Base-by-base conservation (phyloP, 2,888 invertebrate genomes). In the Lasioglossum zephyrum region DNA sequence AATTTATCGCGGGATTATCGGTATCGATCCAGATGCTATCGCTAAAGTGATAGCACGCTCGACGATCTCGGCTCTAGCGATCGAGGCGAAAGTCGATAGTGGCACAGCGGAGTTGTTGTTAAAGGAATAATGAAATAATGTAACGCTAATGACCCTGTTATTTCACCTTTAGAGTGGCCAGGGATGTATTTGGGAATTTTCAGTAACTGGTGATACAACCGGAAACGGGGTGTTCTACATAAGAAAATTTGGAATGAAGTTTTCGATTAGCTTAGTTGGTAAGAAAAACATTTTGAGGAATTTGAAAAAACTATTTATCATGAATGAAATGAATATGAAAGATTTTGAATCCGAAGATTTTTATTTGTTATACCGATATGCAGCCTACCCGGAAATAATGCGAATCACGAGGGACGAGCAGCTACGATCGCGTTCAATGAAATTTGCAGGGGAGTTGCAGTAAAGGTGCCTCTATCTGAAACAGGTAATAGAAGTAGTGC, bases 1-100 rank as follows among this genome's bases (percentile, higher is more conserved):
- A 36, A 8, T 26, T 76, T 85, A 86, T 86, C 82, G 47, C 44
- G 26, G 63, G 49, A 78, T 80, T 84, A 86, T 84, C 79, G 69
- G 18, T 77, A 74, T 70, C 53, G 77, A 85, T 77, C 49, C 39
- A 16, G 72, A 81, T 63, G 80, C 75, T 84, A 84, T 86, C 85
- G 66, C 18, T 2, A 1, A 18, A 31, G 18, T 8, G 66, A 36
- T 66, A 66, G 18, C 66, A 18, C 8, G 36, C 18, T 36, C 16
- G 66, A 22, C 18, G 66, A 66, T 26, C 60, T 13, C 60, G 60
- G 5, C 22, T 66, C 8, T 36, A 36, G 8, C 6, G 66, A 16
- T 22, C 36, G 66, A 66, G 8, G 16, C 16, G 36, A 16, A 18
- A 18, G 8, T 18, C 66, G 36, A 66, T 66, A 66, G 66, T 31